Evolutionary conservation across 1,140 invertebrate genomes (phyloP), one percentile per base, ranked within the genome.

Genomic region (Drosophila serrata): DNA sequence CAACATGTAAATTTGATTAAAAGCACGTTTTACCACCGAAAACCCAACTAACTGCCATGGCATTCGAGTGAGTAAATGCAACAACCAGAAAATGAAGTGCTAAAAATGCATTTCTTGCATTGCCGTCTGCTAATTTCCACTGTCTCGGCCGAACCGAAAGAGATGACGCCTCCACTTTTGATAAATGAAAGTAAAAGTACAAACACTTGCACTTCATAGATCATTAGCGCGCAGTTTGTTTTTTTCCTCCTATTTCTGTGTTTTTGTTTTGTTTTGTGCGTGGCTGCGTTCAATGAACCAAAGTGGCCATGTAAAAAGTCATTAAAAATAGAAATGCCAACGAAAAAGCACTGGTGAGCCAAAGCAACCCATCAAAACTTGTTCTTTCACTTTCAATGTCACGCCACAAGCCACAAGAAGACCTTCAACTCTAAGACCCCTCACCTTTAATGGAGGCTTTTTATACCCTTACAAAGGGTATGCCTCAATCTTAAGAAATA

Each of bases 301-400:
- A 75, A 63, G 57, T 65, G 60, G 72, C 65, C 65, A 76, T 86
- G 84, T 73, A 70, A 77, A 55, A 75, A 88, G 84, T 85, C 85
- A 90, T 90, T 90, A 88, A 88, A 82, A 81, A 81, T 85, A 88
- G 85, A 85, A 70, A 72, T 57, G 63, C 72, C 59, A 72, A 62
- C 58, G 60, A 63, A 46, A 75, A 40, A 48, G 42, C 49, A 53
- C 17, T 1, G 51, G 3, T 13, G 19, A 53, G 51, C 33, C 22
- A 37, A 35, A 58, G 78, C 57, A 61, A 73, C 49, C 61, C 40
- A 72, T 46, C 62, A 81, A 90, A 90, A 90, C 85, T 85, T 90
- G 86, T 90, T 90, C 85, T 90, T 90, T 90, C 85, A 90, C 85
- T 90, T 90, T 90, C 86, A 90, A 90, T 90, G 85, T 90, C 85